phyloP scores from a whole-genome alignment of 2,113 vertebrate genomes.

The Prunella fulvescens region DNA sequence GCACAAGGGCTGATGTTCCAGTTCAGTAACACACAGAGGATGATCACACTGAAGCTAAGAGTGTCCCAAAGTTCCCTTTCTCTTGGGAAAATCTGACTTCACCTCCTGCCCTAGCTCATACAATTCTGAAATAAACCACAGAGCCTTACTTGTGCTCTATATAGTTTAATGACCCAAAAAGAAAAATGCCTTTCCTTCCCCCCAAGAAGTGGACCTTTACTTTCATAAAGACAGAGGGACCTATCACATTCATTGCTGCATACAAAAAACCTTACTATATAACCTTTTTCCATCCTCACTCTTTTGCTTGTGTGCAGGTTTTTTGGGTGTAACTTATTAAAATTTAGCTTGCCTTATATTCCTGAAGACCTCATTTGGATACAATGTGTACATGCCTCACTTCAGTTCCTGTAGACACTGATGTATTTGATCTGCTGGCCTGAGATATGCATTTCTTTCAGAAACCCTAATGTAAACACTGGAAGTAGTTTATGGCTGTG shows the following conservation, averaged over 20 bases:
- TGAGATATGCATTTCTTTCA: conserved; percentile 40
- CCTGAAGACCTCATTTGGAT: neutral
- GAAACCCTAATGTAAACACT: conserved; percentile 42
- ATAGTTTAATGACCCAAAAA: neutral
- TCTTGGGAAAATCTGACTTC: neutral
- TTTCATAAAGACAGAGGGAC: neutral
- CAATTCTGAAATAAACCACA: neutral
- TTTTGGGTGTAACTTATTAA: neutral
- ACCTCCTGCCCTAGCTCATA: neutral
- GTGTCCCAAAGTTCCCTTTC: neutral
- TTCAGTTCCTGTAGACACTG: conserved; percentile 23
- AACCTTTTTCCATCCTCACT: neutral
- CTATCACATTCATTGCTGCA: neutral
- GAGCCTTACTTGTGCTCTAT: neutral
- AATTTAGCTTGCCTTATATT: neutral
- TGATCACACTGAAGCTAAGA: neutral
- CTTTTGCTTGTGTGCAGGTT: neutral
- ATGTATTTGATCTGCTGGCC: conserved; percentile 48
- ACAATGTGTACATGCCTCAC: neutral
- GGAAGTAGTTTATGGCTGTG: conserved; percentile 44
- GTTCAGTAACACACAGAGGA: neutral
- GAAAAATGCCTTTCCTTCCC: neutral
- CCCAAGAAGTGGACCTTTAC: neutral
- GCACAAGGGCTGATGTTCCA: neutral
- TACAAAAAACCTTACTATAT: neutral